phyloP scores from a whole-genome alignment of 2,888 invertebrate genomes.

The Sarcophaga subvicina region DNA sequence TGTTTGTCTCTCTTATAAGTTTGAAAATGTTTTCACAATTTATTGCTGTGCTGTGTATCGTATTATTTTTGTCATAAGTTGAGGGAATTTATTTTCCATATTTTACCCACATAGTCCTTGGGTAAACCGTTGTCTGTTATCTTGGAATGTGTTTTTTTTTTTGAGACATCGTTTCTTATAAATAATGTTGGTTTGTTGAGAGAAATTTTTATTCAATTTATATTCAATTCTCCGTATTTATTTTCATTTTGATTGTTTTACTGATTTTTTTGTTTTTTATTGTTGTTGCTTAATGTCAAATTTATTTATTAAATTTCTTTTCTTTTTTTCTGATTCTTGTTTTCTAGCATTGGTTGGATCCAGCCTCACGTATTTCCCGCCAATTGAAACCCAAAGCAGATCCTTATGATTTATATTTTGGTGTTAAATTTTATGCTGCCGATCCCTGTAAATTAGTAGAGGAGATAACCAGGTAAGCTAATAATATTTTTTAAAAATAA shows the following conservation, averaged over 20 bases:
- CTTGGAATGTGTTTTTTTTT: neutral
- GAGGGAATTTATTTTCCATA: constrained; percentile 52
- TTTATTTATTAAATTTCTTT: neutral
- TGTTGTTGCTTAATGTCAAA: neutral
- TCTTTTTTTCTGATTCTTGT: constrained; percentile 22
- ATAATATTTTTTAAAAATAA: neutral
- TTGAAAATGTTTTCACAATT: constrained; percentile 29
- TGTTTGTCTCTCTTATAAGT: neutral
- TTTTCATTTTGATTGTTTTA: constrained; percentile 16
- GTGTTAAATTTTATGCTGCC: constrained; percentile 98
- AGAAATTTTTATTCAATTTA: constrained; percentile 54
- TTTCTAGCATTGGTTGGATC: constrained; percentile 95
- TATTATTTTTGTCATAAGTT: constrained; percentile 10
- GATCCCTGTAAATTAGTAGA: constrained; percentile 98
- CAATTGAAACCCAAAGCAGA: constrained; percentile 90
- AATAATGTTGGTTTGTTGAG: constrained; percentile 19
- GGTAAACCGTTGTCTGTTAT: constrained; percentile 31
- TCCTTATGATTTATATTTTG: constrained; percentile 95
- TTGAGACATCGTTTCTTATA: constrained; percentile 11
- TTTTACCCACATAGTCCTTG: constrained; percentile 40
- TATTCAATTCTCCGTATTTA: constrained; percentile 46
- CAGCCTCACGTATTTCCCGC: constrained; percentile 92
- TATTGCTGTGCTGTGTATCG: neutral
- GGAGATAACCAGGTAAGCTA: constrained; percentile 94
- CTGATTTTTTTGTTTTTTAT: constrained; percentile 36